Conservation (phyloP, 2,113 vertebrate genomes). For the Aegithalos caudatus region DNA sequence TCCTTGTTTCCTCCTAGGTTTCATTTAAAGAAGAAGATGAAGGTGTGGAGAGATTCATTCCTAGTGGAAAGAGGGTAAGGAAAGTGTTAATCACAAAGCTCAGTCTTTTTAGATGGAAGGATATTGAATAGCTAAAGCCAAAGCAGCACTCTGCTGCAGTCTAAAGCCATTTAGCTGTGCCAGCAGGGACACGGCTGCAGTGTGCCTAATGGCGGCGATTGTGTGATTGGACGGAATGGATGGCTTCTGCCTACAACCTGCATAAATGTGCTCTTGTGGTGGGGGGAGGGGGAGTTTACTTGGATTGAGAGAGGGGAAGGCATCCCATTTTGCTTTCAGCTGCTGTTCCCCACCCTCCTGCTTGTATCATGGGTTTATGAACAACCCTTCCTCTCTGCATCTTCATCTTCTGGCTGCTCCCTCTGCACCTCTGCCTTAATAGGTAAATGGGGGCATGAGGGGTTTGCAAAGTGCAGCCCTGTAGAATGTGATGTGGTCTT, state of each 20-base stretch:
- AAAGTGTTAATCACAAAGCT: neutral
- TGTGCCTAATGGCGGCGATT: neutral
- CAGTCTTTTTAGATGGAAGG: neutral
- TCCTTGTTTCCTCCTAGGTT: slow-evolving; percentile 73
- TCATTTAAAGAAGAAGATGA: slow-evolving; percentile 86
- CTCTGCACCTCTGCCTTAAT: neutral
- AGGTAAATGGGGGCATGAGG: fast-evolving
- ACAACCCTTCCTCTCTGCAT: neutral
- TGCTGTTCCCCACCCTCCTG: neutral
- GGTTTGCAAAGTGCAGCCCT: neutral
- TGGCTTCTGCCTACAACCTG: neutral
- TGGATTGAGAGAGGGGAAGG: neutral
- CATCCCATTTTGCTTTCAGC: neutral
- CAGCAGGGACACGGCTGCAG: neutral
- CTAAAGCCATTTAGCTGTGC: slow-evolving; percentile 9
- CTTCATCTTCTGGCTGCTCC: neutral
- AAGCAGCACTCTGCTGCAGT: neutral
- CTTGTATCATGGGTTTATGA: neutral
- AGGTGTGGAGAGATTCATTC: slow-evolving; percentile 93
- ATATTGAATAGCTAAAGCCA: neutral
- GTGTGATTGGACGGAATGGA: neutral
- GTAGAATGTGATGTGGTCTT: neutral
- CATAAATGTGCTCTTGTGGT: neutral
- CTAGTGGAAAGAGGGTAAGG: slow-evolving; percentile 94
- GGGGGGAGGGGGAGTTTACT: neutral